Evolutionary conservation across 2,888 invertebrate species (phyloP).

Genomic region (Bombylius major): DNA sequence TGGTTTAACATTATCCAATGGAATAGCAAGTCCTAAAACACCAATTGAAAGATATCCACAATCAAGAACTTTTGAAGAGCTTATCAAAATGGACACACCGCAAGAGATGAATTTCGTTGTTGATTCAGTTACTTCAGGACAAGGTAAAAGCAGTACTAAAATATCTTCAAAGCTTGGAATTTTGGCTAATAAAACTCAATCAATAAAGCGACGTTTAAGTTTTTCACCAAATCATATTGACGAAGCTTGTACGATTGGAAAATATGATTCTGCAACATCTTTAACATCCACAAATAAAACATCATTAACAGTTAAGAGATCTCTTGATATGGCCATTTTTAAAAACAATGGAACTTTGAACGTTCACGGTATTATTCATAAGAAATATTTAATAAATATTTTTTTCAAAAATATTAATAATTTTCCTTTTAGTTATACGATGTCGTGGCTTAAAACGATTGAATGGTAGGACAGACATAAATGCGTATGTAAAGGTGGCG

Average conservation of each 20-base stretch:
- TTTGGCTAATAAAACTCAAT: conserved; percentile 28
- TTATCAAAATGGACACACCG: conserved; percentile 18
- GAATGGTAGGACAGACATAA: conserved; percentile 51
- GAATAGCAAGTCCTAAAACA: conserved; percentile 30
- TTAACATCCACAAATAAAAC: conserved; percentile 10
- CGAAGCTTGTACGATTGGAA: conserved; percentile 34
- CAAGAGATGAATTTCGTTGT: conserved; percentile 32
- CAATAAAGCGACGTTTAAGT: conserved; percentile 44
- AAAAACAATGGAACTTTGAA: conserved; percentile 47
- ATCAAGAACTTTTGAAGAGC: conserved; percentile 8
- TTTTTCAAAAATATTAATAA: conserved; percentile 1
- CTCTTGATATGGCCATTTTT: conserved; percentile 50
- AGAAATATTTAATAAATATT: not conserved
- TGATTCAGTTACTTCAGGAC: conserved; percentile 7
- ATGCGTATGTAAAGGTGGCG: conserved; percentile 68
- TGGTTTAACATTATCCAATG: conserved; percentile 28
- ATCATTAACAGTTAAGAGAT: conserved; percentile 39
- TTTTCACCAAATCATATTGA: conserved; percentile 47
- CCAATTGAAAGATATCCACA: conserved; percentile 13
- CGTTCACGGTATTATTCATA: conserved; percentile 49
- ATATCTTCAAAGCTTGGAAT: too few species aligned
- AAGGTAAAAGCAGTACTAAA: too few species aligned
- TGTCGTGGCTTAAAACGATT: conserved; percentile 59
- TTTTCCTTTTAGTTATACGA: conserved; percentile 53
- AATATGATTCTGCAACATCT: conserved; percentile 34